Conservation (phyloP, 2,113 vertebrate species). For the Litocranius walleri region DNA sequence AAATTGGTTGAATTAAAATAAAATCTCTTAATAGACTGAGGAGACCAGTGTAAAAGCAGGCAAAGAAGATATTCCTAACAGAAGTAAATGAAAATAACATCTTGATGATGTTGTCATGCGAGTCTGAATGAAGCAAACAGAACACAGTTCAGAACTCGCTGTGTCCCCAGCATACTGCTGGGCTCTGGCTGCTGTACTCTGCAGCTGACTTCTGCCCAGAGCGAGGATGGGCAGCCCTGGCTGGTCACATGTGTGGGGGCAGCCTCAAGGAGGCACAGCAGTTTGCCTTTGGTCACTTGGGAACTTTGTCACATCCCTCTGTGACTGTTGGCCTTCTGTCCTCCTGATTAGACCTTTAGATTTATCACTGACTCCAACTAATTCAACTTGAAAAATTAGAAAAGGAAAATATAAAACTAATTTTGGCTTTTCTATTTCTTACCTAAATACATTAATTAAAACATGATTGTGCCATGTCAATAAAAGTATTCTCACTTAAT, state of each 20-base stretch:
- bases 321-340: neutral
- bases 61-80: neutral
- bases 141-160: neutral
- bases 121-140: neutral
- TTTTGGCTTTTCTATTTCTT: neutral
- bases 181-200: neutral
- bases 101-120: neutral
- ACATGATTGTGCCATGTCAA: neutral
- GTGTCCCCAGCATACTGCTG: neutral
- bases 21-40: neutral
- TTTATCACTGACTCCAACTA: neutral
- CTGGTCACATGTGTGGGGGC: neutral
- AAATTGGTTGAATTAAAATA: neutral
- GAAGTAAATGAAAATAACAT: neutral
- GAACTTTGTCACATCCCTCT: neutral
- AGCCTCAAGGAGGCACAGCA: neutral
- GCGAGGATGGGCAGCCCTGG: neutral
- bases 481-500: neutral
- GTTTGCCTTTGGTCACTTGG: neutral
- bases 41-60: neutral
- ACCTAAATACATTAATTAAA: neutral
- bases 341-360: neutral
- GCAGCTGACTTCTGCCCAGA: too few relatives aligned
- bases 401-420: neutral
- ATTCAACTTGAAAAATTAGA: neutral